Evolutionary conservation across 2,888 invertebrate genomes (phyloP).

Genomic region (Serrognathus titanus): DNA sequence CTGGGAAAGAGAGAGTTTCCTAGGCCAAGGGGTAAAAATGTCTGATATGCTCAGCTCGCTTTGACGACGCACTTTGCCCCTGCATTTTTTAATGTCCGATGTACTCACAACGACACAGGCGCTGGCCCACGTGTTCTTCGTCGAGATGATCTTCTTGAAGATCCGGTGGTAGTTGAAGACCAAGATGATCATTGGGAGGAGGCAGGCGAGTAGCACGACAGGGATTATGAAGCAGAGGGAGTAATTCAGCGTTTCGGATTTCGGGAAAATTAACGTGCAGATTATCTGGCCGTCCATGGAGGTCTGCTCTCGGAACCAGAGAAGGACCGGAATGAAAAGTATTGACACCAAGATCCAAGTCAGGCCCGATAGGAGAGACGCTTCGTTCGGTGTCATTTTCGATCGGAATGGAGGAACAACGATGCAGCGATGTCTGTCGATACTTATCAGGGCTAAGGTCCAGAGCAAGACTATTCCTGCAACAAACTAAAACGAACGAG

Average conservation of each 20-base stretch:
- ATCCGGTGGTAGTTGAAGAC: constrained; percentile 56
- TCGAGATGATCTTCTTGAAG: constrained; percentile 53
- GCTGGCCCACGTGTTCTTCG: constrained; percentile 53
- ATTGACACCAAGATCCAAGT: constrained; percentile 53
- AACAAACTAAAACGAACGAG: constrained; percentile 50
- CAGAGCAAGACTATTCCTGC: constrained; percentile 57
- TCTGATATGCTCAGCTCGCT: constrained; percentile 53
- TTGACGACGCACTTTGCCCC: constrained; percentile 45
- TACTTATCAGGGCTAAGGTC: constrained; percentile 57
- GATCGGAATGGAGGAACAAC: constrained; percentile 56
- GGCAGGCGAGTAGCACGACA: constrained; percentile 50
- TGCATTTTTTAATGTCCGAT: constrained; percentile 29
- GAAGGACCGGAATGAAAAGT: constrained; percentile 52
- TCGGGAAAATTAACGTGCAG: constrained; percentile 56
- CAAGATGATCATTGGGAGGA: constrained; percentile 54
- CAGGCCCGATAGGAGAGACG: constrained; percentile 45
- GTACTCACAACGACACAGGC: constrained; percentile 47
- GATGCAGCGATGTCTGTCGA: constrained; percentile 56
- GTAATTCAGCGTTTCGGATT: constrained; percentile 47
- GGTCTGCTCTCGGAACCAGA: constrained; percentile 51
- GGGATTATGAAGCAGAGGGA: constrained; percentile 54
- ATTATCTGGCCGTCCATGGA: constrained; percentile 39
- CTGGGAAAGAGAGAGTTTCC: constrained; percentile 51
- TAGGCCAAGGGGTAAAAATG: constrained; percentile 50
- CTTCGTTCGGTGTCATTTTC: constrained; percentile 48